Conservation (phyloP, 2,888 invertebrate species). For the Oscheius myriophilus region DNA sequence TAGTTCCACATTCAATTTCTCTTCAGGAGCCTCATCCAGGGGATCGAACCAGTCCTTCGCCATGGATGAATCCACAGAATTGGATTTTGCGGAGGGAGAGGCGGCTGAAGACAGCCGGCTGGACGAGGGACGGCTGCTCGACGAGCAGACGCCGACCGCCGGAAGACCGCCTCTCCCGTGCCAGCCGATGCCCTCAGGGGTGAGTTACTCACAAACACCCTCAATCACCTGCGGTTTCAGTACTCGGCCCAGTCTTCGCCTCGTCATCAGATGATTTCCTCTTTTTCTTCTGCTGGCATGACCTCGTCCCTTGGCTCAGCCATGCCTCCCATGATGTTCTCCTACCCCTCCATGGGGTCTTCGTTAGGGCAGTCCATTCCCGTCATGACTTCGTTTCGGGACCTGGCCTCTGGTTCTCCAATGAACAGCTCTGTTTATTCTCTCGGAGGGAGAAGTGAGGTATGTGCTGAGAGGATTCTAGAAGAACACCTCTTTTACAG, state of each 20-base stretch:
- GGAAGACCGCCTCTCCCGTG: slow-evolving; percentile 39
- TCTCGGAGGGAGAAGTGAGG: slow-evolving; percentile 50
- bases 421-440: slow-evolving; percentile 52
- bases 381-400: slow-evolving; percentile 65
- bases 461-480: not conserved
- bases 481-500: not conserved
- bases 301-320: slow-evolving; percentile 26
- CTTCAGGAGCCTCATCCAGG: slow-evolving; percentile 40
- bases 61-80: slow-evolving; percentile 52
- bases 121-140: slow-evolving; percentile 23
- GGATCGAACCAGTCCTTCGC: slow-evolving; percentile 42
- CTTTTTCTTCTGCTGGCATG: slow-evolving; percentile 19
- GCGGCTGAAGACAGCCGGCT: slow-evolving; percentile 27
- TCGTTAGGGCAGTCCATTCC: slow-evolving; percentile 33
- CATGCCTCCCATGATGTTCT: slow-evolving; percentile 18
- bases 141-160: slow-evolving; percentile 41
- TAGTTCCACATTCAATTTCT: not conserved
- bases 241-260: slow-evolving; percentile 27
- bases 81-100: slow-evolving; percentile 47
- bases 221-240: not conserved
- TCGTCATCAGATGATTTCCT: slow-evolving; percentile 19
- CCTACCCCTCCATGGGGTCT: slow-evolving; percentile 10
- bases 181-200: slow-evolving; percentile 28
- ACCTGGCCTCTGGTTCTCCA: slow-evolving; percentile 55
- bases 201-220: not conserved